Base-by-base conservation (phyloP, 2,888 invertebrate genomes). In the Craniophora ligustri region DNA sequence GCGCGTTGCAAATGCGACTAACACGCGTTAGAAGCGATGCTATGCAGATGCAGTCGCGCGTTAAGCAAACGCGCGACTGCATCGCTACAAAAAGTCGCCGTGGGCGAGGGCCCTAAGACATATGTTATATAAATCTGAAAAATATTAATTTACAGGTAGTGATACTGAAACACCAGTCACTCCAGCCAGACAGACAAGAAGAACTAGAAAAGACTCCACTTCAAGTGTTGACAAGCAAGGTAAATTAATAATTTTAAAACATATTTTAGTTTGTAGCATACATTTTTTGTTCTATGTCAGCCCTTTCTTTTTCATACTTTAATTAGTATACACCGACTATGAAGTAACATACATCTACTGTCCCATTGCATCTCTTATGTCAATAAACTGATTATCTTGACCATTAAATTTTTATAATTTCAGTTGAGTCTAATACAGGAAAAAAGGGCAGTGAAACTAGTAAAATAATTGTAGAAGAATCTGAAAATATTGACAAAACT, bases 121-220 rank as follows among this genome's bases (percentile, higher is more conserved):
- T n/a, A n/a, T n/a, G n/a, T n/a, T 5, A 31, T 10, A 34, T 34
- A n/a, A 4, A 19, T 26, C 7, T 30, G 6, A 3, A 26, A 19
- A 14, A 21, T n/a, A n/a, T n/a, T n/a, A n/a, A n/a, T 50, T 84
- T 86, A 56, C 78, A 93, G 92, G 88, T n/a, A 92, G 92, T 81
- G 92, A 92, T 45, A 87, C 72, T 70, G 92, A 92, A 75, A 62
- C 83, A 23, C 63, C 85, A 21, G 26, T 76, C 2, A 91, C 92
- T 51, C 90, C 92, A 28, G 78, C 66, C 6, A 82, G 81, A 57
- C 77, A 77, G 57, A 81, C 79, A 3, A 82, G 88, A 64, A 81
- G 85, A 61, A 87, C 88, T 8, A 84, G 88, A 46, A 91, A 87
- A 59, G 86, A 89, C 64, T 93, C 92, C 3, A 62, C 85, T 47